Conservation (phyloP, 2,888 invertebrate species). For the Chaitophorus viminalis region DNA sequence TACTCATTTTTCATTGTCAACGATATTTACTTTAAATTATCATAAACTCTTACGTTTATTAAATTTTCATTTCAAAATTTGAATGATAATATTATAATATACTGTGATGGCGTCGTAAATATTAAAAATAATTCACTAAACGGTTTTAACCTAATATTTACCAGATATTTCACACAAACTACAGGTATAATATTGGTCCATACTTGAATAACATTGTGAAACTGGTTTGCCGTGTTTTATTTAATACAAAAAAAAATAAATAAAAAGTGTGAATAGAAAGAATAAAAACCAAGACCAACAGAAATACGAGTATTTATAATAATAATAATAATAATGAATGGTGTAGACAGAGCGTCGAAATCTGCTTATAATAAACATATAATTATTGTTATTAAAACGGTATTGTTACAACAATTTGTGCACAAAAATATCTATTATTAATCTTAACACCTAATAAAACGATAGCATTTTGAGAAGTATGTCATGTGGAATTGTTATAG, state of each 20-base stretch:
- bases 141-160: slow-evolving; percentile 8
- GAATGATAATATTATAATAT: neutral
- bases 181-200: neutral
- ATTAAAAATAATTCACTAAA: neutral
- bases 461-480: slow-evolving; percentile 39
- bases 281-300: neutral
- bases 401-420: slow-evolving; percentile 33
- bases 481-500: slow-evolving; percentile 24
- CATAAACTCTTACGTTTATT: neutral
- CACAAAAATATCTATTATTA: slow-evolving; percentile 42
- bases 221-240: slow-evolving; percentile 37
- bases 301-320: neutral
- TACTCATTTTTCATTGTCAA: neutral
- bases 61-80: neutral
- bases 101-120: neutral
- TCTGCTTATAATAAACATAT: neutral
- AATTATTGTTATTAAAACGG: slow-evolving; percentile 47
- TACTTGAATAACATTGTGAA: neutral
- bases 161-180: slow-evolving; percentile 16
- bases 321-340: neutral
- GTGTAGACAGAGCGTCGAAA: neutral
- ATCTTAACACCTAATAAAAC: slow-evolving; percentile 37
- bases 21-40: neutral
- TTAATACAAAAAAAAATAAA: slow-evolving; percentile 5
- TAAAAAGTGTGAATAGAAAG: neutral